phyloP scores from a whole-genome alignment of 2,113 vertebrate species.

The Tenrec ecaudatus region DNA sequence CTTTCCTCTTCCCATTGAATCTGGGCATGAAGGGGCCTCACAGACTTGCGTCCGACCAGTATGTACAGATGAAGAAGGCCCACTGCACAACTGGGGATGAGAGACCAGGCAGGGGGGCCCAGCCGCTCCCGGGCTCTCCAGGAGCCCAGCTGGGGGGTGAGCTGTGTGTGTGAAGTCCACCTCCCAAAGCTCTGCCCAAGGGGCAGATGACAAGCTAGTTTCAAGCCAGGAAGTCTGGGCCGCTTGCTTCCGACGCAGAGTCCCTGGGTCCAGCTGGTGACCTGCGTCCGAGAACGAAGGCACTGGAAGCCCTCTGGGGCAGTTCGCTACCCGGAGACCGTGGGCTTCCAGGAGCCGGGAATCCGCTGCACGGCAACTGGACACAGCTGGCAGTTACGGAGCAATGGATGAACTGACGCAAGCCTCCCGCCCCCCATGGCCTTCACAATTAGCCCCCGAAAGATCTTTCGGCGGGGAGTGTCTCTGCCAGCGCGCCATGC shows the following conservation, averaged over 20 bases:
- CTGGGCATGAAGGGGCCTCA: background rate
- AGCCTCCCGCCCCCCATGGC: background rate
- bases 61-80: background rate
- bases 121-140: background rate
- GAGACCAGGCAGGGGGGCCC: background rate
- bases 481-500: background rate
- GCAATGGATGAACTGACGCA: background rate
- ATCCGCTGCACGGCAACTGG: background rate
- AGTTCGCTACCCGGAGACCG: background rate
- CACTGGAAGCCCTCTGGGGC: background rate
- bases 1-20: background rate
- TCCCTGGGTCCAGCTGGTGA: background rate
- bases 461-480: background rate
- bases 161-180: background rate
- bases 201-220: background rate
- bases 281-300: background rate
- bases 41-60: background rate
- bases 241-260: background rate
- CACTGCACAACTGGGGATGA: background rate
- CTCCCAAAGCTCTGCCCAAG: no score
- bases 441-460: background rate
- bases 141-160: background rate
- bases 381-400: background rate
- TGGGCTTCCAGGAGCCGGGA: background rate
- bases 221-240: background rate